Base-by-base conservation (phyloP, 2,888 invertebrate genomes). In the Gnatocerus cornutus region DNA sequence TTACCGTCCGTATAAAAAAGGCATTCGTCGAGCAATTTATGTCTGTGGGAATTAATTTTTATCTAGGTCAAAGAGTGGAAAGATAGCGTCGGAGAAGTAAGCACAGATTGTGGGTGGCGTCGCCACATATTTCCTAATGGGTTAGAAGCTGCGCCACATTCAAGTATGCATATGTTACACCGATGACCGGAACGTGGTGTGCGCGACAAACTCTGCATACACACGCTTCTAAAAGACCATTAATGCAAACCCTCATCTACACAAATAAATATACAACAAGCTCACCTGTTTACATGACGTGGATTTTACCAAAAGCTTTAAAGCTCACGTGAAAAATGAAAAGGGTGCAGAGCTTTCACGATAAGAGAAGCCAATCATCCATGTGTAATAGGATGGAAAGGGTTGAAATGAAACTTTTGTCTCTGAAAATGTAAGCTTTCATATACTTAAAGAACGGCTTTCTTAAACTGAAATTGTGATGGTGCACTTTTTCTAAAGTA, bases 111-210 rank as follows among this genome's bases (percentile, higher is more conserved):
- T 39, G 21, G 21, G 64, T 39, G 21, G 21, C 46, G 21, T 21
- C 21, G 66, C 59, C 58, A 52, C 66, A 58, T 50, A 66, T 66
- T 66, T 65, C 58, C 58, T 58, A 58, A 66, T 53, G 59, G 59
- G 48, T 16, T 52, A 14, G 39, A 45, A 8, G 55, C 37, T 37
- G 14, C 14, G 13, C 59, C 29, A 29, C 16, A 52, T 59, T 53
- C 41, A 68, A 68, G 52, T 68, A 63, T 58, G 68, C 63, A 68
- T 68, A 68, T 43, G 68, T 63, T 61, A 52, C 43, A 48, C 45
- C 68, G 58, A 41, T 68, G 68, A 68, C 68, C 61, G 61, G 53
- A 68, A 61, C 61, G 59, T 67, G 66, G 52, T 30, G 37, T 45
- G 45, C 55, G 43, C 64, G 43, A 65, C 69, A 52, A 30, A 29